Percentiles rank a stretch among this genome's conserved stretches.
phyloP scores from a whole-genome alignment of 35 echinoderm and acorn worm species.

The Holothuria glaberrima region DNA sequence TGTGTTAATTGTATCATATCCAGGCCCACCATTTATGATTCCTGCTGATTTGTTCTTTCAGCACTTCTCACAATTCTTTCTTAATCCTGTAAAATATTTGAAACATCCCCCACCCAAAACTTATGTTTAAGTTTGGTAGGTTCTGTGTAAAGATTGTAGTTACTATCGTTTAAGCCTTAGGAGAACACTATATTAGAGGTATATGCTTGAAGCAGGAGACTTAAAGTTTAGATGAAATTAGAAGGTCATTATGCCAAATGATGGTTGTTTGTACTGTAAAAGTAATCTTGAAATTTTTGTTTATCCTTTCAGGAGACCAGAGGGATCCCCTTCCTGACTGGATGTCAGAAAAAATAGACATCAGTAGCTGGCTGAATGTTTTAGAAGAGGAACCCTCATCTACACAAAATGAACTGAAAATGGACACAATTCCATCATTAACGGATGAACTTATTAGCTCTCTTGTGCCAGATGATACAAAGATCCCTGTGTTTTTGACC shows the following conservation, averaged over 20 bases:
- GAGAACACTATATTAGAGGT: too few relatives aligned
- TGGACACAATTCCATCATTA: slow-evolving; percentile 20
- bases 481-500: slow-evolving; percentile 44
- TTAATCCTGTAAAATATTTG: too few relatives aligned
- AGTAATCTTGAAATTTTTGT: neutral
- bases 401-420: slow-evolving; percentile 16
- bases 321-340: slow-evolving; percentile 84
- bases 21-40: too few relatives aligned
- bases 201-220: neutral
- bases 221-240: neutral
- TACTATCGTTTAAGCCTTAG: too few relatives aligned
- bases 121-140: too few relatives aligned
- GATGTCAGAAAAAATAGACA: slow-evolving; percentile 91
- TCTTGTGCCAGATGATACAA: slow-evolving; percentile 33
- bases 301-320: slow-evolving; percentile 54
- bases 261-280: neutral
- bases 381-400: slow-evolving; percentile 55
- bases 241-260: neutral
- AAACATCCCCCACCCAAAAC: too few relatives aligned
- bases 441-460: slow-evolving; percentile 57
- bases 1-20: too few relatives aligned
- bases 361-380: slow-evolving; percentile 74
- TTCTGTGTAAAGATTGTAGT: too few relatives aligned
- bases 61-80: too few relatives aligned
- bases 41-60: too few relatives aligned